Evolutionary conservation across 2,113 vertebrate genomes (phyloP), one percentile per base, ranked within the genome.

Genomic region (Cricetomys ansorgei): DNA sequence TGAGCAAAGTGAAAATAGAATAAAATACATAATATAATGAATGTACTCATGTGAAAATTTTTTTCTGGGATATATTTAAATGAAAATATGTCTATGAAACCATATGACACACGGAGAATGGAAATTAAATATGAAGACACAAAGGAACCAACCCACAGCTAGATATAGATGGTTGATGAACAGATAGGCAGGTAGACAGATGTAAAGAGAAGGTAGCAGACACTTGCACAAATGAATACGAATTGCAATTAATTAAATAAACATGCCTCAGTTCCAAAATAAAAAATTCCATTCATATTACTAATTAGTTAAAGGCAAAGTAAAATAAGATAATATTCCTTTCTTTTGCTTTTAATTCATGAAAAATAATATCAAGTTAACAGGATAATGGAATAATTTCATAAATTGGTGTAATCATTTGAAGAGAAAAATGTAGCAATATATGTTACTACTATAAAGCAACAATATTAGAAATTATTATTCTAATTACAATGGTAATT

Each of bases 281-380:
- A 76, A 64, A 64, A 50, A 89, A 89, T 53, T 37, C 45, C 37
- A 43, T 6, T 91, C 15, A 16, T n/a, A 55, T 25, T 62, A 72
- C 55, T 53, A 87, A 75, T 70, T 48, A 85, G 64, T 40, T 31
- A 93, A 89, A 86, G 21, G 2, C 81, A 59, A 90, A 88, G 16
- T 57, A 90, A 87, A 76, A 48, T 59, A 6, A 27, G 69, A 88
- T 34, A 29, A 10, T 29, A 15, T 67, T 83, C 69, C 1, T 77
- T 81, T 69, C 11, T 85, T 48, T 48, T 21, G 0, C 34, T 50
- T n/a, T 91, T 88, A 72, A 79, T 75, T 90, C 67, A 45, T 70
- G 48, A 83, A 88, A 48, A 62, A 91, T 88, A 88, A 88, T 10
- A 83, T 45, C 17, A 94, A 55, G 40, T 77, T 94, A 45, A 64